Conservation (phyloP, 2,888 invertebrate species). For the Leucoptera coffeella region DNA sequence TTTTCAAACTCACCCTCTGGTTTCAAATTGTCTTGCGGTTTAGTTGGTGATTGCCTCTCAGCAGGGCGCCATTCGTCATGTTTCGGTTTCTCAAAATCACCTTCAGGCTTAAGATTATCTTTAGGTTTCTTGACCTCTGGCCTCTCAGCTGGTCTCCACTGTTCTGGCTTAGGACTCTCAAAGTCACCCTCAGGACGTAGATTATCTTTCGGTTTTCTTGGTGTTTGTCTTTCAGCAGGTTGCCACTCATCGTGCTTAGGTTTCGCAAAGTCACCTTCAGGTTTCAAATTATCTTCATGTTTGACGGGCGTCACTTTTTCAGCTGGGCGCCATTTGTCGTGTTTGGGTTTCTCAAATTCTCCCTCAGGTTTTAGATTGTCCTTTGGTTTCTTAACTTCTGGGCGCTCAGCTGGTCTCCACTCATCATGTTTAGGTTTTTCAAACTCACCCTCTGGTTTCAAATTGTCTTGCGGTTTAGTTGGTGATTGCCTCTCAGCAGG, state of each 20-base stretch:
- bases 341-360: slow-evolving; percentile 39
- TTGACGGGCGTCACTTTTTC: slow-evolving; percentile 22
- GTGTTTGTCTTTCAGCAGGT: slow-evolving; percentile 20
- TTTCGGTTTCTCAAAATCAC: slow-evolving; percentile 38
- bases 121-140: slow-evolving; percentile 41
- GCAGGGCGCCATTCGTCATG: slow-evolving; percentile 24
- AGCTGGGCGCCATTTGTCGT: slow-evolving; percentile 25
- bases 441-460: slow-evolving; percentile 54
- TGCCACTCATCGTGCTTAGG: slow-evolving; percentile 21
- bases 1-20: slow-evolving; percentile 34
- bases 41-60: slow-evolving; percentile 17
- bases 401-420: slow-evolving; percentile 45
- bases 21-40: slow-evolving; percentile 40
- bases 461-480: slow-evolving; percentile 53
- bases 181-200: slow-evolving; percentile 37
- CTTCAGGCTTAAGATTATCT: slow-evolving; percentile 50
- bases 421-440: slow-evolving; percentile 24
- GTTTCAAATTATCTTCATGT: slow-evolving; percentile 44
- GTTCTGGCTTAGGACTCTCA: slow-evolving; percentile 15
- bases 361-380: slow-evolving; percentile 61
- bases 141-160: slow-evolving; percentile 32
- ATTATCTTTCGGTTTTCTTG: slow-evolving; percentile 33
- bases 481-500: slow-evolving; percentile 46
- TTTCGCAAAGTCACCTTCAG: slow-evolving; percentile 42
- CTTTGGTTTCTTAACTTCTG: slow-evolving; percentile 40